Base-by-base conservation (phyloP, 1,140 invertebrate genomes). In the Lamellibrachia luymesi region DNA sequence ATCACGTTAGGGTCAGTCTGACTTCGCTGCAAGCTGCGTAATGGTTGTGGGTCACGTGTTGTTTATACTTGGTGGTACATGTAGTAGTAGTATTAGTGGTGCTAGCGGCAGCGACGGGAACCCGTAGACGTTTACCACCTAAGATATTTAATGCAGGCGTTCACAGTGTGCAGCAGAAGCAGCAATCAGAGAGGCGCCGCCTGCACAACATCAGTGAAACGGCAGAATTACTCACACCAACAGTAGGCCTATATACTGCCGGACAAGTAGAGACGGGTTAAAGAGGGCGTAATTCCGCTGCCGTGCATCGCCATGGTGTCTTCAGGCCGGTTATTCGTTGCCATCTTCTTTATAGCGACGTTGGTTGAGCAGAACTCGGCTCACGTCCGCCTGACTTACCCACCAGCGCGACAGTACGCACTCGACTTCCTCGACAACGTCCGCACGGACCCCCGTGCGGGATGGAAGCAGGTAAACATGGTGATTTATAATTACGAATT, bases 401-500 rank as follows among this genome's bases (percentile, higher is more conserved):
- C 97, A 2, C 96, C 95, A 80, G 96, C 96, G 8, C 91, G 97
- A 38, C 96, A 98, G 94, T 99, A 98, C 95, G 98, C 98, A 95
- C 96, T 99, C 95, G 99, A 99, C 96, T 99, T 99, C 96, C 97
- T 99, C 96, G 98, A 99, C 96, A 99, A 98, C 95, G 97, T 97
- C 92, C 97, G 98, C 94, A 99, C 98, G 27, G 98, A 98, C 94
- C 97, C 97, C 98, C 98, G 52, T 99, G 99, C 96, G 99, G 99
- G 94, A 99, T 99, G 98, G 98, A 98, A 7, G 98, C 98, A 98
- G 98, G 98, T 99, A 96, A 97, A 94, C n/a, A 25, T 91, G 64
- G 0, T 22, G 13, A 80, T 80, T 80, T 80, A 56, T 80, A 80
- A 80, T 80, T 80, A 80, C 17, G 2, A 38, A 38, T 38, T 38